phyloP scores from a whole-genome alignment of 2,888 invertebrate genomes.

The Orthonevra nobilis region DNA sequence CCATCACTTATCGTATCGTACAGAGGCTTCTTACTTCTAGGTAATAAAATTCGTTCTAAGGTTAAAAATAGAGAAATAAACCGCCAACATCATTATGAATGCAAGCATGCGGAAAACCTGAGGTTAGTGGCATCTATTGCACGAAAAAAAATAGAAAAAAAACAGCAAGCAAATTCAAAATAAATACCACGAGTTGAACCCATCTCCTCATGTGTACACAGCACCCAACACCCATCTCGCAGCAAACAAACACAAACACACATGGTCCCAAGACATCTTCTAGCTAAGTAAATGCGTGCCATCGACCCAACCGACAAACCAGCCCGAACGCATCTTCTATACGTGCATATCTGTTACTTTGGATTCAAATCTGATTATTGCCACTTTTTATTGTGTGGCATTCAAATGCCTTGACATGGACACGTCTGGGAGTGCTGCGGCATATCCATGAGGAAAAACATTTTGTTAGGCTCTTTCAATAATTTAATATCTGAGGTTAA shows the following conservation, averaged over 20 bases:
- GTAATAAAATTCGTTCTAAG: conserved; percentile 55
- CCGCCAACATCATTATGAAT: conserved; percentile 46
- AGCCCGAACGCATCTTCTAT: conserved; percentile 44
- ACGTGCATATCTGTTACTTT: conserved; percentile 55
- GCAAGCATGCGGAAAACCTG: conserved; percentile 54
- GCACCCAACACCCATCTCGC: no score
- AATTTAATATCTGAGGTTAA: conserved; percentile 39
- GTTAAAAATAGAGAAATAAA: conserved; percentile 57
- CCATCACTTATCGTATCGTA: neutral
- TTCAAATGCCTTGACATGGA: conserved; percentile 51
- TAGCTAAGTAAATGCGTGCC: conserved; percentile 48
- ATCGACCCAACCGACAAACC: conserved; percentile 43
- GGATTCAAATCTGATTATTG: conserved; percentile 67
- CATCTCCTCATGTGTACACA: conserved; percentile 8
- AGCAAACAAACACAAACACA: conserved; percentile 10
- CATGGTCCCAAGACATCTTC: neutral
- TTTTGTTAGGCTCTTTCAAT: conserved; percentile 23
- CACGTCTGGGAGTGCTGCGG: conserved; percentile 8
- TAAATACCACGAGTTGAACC: conserved; percentile 39
- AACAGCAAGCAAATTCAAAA: conserved; percentile 47
- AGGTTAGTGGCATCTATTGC: conserved; percentile 52
- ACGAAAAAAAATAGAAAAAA: conserved; percentile 27
- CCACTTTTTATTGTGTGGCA: conserved; percentile 62
- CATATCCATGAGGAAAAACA: conserved; percentile 40
- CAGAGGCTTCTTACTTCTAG: conserved; percentile 23